Evolutionary conservation across 1,140 invertebrate genomes (phyloP).

Genomic region (Ruditapes philippinarum): DNA sequence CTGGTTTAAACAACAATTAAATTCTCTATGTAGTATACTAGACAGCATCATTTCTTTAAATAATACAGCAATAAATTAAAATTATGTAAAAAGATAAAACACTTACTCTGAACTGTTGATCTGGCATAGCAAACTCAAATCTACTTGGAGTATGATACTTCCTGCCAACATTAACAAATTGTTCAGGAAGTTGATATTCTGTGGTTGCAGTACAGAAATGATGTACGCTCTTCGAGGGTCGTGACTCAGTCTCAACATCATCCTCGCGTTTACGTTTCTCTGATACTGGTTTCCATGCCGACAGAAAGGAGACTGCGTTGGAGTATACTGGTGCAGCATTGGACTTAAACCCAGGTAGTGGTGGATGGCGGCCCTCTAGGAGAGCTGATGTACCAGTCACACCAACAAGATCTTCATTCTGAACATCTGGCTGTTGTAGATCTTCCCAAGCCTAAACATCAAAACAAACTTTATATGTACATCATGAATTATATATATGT

Average conservation of each 20-base stretch:
- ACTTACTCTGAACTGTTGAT: conserved; percentile 76
- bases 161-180: conserved; percentile 76
- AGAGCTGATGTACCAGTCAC: conserved; percentile 70
- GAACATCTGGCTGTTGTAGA: conserved; percentile 74
- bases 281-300: conserved; percentile 74
- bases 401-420: conserved; percentile 78
- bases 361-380: conserved; percentile 66
- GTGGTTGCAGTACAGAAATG: conserved; percentile 81
- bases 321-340: conserved; percentile 49
- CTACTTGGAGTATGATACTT: conserved; percentile 79
- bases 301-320: conserved; percentile 75
- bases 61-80: too few species aligned
- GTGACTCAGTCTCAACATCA: conserved; percentile 31
- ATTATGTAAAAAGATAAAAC: neutral
- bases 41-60: too few species aligned
- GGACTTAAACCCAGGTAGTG: conserved; percentile 54
- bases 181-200: conserved; percentile 78
- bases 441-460: conserved; percentile 76
- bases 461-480: neutral
- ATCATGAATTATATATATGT: neutral
- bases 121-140: conserved; percentile 71
- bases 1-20: too few species aligned
- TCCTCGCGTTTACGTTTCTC: conserved; percentile 49
- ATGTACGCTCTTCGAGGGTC: conserved; percentile 75
- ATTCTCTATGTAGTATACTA: too few species aligned